A percentile compares a stretch with the other conserved stretches of the same genome.
Evolutionary conservation across 2,888 invertebrate genomes (phyloP).

Genomic region (Dendrolimus houi): DNA sequence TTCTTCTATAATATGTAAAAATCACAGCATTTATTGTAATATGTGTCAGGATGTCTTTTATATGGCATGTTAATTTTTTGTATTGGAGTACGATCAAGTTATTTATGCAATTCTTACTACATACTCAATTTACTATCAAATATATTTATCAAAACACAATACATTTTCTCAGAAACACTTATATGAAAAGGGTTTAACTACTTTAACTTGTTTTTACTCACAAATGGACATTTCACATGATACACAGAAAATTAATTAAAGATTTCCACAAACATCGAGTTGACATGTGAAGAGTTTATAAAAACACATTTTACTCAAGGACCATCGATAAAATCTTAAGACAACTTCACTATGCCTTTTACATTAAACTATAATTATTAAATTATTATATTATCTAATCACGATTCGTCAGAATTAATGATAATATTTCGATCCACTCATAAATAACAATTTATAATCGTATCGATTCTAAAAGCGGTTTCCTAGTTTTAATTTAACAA

Average conservation of each 20-base stretch:
- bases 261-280: not conserved
- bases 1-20: too few species aligned
- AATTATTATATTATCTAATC: not conserved
- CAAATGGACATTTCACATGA: not conserved
- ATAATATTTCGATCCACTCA: conserved; percentile 1
- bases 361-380: too few species aligned
- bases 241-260: not conserved
- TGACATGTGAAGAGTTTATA: not conserved
- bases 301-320: not conserved
- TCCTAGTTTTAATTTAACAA: not conserved
- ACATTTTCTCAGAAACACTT: conserved; percentile 5
- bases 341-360: not conserved
- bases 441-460: conserved; percentile 3
- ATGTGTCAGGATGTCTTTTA: too few species aligned
- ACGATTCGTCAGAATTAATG: not conserved
- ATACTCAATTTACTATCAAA: too few species aligned
- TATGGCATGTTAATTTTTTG: too few species aligned
- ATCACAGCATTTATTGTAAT: too few species aligned
- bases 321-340: not conserved
- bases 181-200: conserved; percentile 4
- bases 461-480: not conserved
- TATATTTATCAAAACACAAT: not conserved
- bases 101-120: too few species aligned
- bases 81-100: too few species aligned
- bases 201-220: not conserved